These are phyloP conservation scores for Octomys mimax DNA, from an alignment of 2,797 vertebrate genomes.

Conservation along the genomic window DNA sequence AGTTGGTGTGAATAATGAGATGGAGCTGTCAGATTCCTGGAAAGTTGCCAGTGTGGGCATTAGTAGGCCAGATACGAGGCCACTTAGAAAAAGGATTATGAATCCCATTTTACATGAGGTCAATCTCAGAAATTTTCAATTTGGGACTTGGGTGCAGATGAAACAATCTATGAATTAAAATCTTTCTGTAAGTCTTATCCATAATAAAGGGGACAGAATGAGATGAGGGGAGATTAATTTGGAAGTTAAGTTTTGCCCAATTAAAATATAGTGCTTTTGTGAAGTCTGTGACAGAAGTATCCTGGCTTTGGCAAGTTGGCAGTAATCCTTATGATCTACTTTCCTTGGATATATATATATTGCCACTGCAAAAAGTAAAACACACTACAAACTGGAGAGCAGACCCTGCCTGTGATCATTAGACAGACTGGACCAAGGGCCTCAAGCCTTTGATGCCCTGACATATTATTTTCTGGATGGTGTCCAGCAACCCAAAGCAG, in stretches of 20 bases:
- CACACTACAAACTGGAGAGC: constrained; percentile 80
- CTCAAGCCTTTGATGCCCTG: constrained; percentile 85
- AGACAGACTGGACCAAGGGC: constrained; percentile 83
- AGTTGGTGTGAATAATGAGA: constrained; percentile 84
- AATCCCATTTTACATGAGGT: constrained; percentile 67
- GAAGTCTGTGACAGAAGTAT: constrained; percentile 75
- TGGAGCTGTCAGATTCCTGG: constrained; percentile 78
- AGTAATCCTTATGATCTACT: constrained; percentile 83
- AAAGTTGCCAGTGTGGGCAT: constrained; percentile 68
- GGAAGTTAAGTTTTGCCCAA: constrained; percentile 71
- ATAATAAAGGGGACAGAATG: not conserved
- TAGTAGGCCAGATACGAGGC: constrained; percentile 58
- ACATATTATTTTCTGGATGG: constrained; percentile 86
- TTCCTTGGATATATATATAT: constrained; percentile 79
- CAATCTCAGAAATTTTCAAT: constrained; percentile 66
- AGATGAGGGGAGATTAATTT: not conserved
- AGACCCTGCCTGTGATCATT: constrained; percentile 83
- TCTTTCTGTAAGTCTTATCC: constrained; percentile 18
- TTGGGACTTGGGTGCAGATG: constrained; percentile 15
- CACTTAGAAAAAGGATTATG: constrained; percentile 41
- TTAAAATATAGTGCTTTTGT: constrained; percentile 74
- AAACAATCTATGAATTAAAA: constrained; percentile 57
- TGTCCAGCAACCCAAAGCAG: constrained; percentile 82
- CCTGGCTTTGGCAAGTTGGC: constrained; percentile 78
- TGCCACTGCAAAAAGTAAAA: constrained; percentile 82